phyloP scores from a whole-genome alignment of 2,113 vertebrate genomes.

The Axis porcinus region DNA sequence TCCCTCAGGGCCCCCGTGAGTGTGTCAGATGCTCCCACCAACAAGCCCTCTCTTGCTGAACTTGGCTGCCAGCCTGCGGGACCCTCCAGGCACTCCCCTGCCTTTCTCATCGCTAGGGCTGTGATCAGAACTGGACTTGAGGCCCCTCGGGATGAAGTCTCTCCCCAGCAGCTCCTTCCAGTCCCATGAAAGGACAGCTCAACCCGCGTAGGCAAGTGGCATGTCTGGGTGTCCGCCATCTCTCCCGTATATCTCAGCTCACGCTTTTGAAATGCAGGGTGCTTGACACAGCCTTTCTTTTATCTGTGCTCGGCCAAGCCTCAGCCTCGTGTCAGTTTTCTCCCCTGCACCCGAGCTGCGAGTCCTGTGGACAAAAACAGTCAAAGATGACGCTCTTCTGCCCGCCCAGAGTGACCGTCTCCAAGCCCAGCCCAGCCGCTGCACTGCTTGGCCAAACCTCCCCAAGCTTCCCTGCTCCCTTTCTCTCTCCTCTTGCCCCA shows the following conservation, averaged over 20 bases:
- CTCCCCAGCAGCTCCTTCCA: neutral
- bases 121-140: neutral
- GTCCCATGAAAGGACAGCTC: neutral
- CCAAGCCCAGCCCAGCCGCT: neutral
- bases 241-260: neutral
- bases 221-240: neutral
- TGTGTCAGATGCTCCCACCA: neutral
- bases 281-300: neutral
- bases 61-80: neutral
- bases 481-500: neutral
- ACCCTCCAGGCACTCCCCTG: neutral
- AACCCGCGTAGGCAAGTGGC: rapidly evolving
- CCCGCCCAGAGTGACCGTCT: rapidly evolving
- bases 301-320: neutral
- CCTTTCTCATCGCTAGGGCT: neutral
- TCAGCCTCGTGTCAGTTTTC: neutral
- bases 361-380: neutral
- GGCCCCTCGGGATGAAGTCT: neutral
- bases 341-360: neutral
- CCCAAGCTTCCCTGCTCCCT: neutral
- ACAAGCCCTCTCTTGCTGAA: neutral
- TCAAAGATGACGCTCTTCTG: neutral
- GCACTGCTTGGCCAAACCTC: neutral
- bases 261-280: no score
- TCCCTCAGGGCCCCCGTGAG: rapidly evolving